Conservation (phyloP, 1,140 invertebrate genomes). For the Bombus polaris region DNA sequence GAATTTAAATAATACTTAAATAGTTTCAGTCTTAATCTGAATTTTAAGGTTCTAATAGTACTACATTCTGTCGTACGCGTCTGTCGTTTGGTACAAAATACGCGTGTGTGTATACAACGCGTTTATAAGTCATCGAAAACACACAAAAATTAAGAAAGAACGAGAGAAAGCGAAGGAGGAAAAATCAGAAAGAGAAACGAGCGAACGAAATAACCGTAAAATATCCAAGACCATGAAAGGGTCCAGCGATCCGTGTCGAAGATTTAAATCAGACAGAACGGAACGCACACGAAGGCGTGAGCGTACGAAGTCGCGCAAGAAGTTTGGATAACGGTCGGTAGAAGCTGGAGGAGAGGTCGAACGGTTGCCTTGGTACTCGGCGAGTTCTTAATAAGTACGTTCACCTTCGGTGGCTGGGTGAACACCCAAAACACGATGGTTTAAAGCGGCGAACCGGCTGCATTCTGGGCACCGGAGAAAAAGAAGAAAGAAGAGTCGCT, state of each 20-base stretch:
- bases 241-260: background rate
- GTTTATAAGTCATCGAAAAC: too few relatives aligned
- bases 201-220: background rate
- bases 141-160: background rate
- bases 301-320: background rate
- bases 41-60: too few relatives aligned
- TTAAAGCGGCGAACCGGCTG: conserved; percentile 22
- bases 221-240: too few relatives aligned
- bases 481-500: background rate
- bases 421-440: conserved; percentile 14
- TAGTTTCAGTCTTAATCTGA: background rate
- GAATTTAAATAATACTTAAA: too few relatives aligned
- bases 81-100: background rate
- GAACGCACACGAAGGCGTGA: conserved; percentile 1
- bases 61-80: too few relatives aligned
- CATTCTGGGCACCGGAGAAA: conserved; percentile 10
- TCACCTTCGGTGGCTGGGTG: conserved; percentile 41
- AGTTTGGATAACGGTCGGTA: conserved; percentile 46
- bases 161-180: too few relatives aligned
- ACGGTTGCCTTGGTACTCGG: background rate
- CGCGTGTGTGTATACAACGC: too few relatives aligned
- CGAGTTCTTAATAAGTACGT: conserved; percentile 51
- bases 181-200: background rate
- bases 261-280: background rate
- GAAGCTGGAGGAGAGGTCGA: conserved; percentile 1